These are phyloP conservation scores for Muscidifurax raptorellus DNA, from an alignment of 1,140 invertebrate genomes.

Conservation along the genomic window DNA sequence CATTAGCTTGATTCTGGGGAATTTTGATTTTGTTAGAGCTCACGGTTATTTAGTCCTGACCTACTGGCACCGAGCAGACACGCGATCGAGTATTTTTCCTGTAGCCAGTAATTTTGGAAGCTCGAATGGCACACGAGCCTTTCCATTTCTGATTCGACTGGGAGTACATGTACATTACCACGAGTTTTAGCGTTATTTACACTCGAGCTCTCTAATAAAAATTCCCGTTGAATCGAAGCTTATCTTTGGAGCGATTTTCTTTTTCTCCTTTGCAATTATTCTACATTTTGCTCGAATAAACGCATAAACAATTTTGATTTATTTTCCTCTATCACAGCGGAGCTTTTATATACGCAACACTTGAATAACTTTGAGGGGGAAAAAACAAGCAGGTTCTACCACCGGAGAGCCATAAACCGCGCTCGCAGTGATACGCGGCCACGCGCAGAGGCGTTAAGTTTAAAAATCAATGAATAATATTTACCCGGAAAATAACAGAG, in stretches of 20 bases:
- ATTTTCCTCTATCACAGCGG: no score
- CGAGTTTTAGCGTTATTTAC: conserved; percentile 13
- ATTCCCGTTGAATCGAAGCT: no score
- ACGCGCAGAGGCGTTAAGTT: neutral
- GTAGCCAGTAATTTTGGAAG: conserved; percentile 27
- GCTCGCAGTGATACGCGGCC: neutral
- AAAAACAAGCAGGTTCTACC: neutral
- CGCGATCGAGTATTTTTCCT: conserved; percentile 47
- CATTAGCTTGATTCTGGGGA: conserved; percentile 40
- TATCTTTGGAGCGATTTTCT: no score
- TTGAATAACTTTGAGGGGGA: neutral
- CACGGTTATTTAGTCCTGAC: conserved; percentile 43
- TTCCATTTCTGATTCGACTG: conserved; percentile 9
- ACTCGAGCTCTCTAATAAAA: conserved; percentile 10
- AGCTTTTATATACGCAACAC: neutral
- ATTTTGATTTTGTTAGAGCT: conserved; percentile 38
- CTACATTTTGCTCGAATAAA: no score
- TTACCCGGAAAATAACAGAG: conserved; percentile 3
- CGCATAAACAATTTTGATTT: no score
- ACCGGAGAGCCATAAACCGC: conserved; percentile 8
- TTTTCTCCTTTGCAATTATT: no score
- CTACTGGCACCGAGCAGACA: conserved; percentile 13
- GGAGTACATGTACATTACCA: neutral
- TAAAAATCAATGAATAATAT: conserved; percentile 41
- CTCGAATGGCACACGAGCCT: neutral